Evolutionary conservation across 2,888 invertebrate genomes (phyloP), one percentile per base, ranked within the genome.

Genomic region (Ecliptopera silaceata): DNA sequence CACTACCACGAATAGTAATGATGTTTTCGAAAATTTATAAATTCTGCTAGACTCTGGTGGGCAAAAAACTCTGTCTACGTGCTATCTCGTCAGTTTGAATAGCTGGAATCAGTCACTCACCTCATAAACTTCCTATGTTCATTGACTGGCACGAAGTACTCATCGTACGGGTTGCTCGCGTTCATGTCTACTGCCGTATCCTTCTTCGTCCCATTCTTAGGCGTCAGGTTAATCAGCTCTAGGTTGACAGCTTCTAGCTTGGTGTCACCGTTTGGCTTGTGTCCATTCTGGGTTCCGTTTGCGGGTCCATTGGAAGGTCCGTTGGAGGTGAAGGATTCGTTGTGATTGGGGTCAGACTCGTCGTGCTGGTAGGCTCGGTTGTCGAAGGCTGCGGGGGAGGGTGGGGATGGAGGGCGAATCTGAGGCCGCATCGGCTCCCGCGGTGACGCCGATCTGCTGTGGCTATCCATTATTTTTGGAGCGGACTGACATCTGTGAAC

Each of bases 71-170:
- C 10, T 26, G 8, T 4, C 8, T 6, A 4, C 6, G 26, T 8
- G 10, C 26, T 4, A 8, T 26, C 1, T 26, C 1, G 1, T 8
- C 6, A 34, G 13, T 34, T 8, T 36, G 8, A 36, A 15, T 15
- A 36, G 2, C 8, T 10, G 5, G 6, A 36, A 15, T 36, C 36
- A 6, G 36, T 36, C 34, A 77, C 89, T 86, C 80, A 96, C 96
- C 96, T 95, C 92, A 96, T 96, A 79, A 95, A 96, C 88, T 96
- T 96, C 78, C 95, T 93, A 82, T 96, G 96, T 77, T 96, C 95
- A 79, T 96, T 96, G 64, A 96, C 96, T 26, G 96, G 96, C 61
- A 96, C 96, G 80, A 96, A 96, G 84, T 96, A 96, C 74, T 96
- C 96, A 73, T 96, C 96, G 80, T 96, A 96, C 4, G 95, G 95